Conservation (phyloP, 2,113 vertebrate species). For the Hypocryptadius cinnamomeus region DNA sequence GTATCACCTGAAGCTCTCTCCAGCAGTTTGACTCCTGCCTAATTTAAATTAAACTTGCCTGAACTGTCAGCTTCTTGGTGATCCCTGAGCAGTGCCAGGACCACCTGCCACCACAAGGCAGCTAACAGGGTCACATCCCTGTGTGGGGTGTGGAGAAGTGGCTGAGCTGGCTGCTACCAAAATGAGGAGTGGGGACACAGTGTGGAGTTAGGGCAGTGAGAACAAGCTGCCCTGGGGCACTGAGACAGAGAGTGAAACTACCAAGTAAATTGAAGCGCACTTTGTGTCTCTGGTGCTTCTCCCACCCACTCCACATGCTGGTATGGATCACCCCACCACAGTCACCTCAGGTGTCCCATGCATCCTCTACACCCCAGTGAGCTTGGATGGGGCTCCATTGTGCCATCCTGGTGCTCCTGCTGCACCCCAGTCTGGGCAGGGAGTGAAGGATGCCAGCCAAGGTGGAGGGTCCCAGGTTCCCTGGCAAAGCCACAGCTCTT, state of each 20-base stretch:
- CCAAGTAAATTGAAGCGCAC: not conserved
- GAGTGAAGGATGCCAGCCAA: not conserved
- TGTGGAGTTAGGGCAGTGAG: not conserved
- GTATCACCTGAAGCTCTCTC: not conserved
- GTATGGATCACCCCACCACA: rapidly evolving
- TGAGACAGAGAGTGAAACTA: not conserved
- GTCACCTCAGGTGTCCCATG: not conserved
- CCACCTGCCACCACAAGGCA: not conserved
- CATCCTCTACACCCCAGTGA: not conserved
- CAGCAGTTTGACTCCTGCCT: not conserved
- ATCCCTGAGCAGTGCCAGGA: not conserved
- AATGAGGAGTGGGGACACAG: not conserved
- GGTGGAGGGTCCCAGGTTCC: not conserved
- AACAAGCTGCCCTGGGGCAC: not conserved
- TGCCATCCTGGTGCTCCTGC: not conserved
- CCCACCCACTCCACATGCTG: not conserved
- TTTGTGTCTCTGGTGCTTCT: not conserved
- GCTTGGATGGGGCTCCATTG: not conserved
- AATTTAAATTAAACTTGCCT: not conserved
- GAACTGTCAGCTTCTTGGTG: not conserved
- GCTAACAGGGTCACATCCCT: not conserved
- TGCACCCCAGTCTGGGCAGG: not conserved
- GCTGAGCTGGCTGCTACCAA: not conserved
- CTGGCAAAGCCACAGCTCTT: not conserved
- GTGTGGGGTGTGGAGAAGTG: rapidly evolving